Base-by-base conservation (phyloP, 2,797 vertebrate species). In the Thamnophis elegans region DNA sequence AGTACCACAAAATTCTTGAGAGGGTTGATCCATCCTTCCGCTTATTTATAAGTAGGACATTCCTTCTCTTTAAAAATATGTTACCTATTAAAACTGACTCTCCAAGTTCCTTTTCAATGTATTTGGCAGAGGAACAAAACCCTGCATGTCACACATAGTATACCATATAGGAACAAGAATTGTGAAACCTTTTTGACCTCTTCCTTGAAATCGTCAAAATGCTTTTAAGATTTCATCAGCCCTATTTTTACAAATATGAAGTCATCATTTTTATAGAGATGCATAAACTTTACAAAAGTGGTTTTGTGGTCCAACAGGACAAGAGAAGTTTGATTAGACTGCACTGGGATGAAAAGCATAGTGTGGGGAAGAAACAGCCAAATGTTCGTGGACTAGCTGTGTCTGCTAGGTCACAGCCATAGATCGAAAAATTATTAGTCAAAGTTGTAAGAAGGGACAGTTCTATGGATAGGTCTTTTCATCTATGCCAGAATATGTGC, bases 31-130 rank as follows among this genome's bases (percentile, higher is more conserved):
- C 86, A 89, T 59, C 90, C 91, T 89, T 85, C 51, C 55, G 22
- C 87, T 85, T 91, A 91, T 91, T 91, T 90, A 91, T 85, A 73
- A 88, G 55, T 62, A 88, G 53, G 90, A 93, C 86, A 91, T 93
- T 91, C 89, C 58, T 93, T 58, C 28, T 93, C 90, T 89, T 73
- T 88, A 65, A 91, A 93, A 91, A 93, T 91, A 88, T 51, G 55
- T 68, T 51, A 85, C 65, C 73, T 85, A 91, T 87, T 91, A 89
- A 93, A 93, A 88, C 5, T 10, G 56, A 87, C 12, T 89, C 26
- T 85, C 65, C 60, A 53, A 85, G 56, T 26, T 93, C 90, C 7
- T 54, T 93, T 93, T 91, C 88, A 88, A 51, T 91, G 58, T 51
- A 91, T 89, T 65, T 93, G 92, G 68, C 87, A 89, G 68, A 89